Base-by-base conservation (phyloP, 64 coral and sea anemone genomes). In the Dendrophyllia cribrosa region DNA sequence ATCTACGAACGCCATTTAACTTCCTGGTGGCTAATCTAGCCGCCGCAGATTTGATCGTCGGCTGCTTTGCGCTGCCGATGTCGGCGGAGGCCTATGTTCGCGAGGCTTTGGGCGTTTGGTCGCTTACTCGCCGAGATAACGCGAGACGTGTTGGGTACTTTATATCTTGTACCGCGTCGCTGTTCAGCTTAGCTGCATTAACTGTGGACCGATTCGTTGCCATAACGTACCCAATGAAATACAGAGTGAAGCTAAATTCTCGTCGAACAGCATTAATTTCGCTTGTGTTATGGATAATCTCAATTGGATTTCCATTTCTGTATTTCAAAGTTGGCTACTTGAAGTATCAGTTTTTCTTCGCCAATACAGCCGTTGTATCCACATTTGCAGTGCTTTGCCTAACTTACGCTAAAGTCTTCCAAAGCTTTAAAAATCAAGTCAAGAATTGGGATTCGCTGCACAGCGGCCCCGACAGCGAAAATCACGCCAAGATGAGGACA, bases 311-410 rank as follows among this genome's bases (percentile, higher is more conserved):
- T n/a, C 85, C 96, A 15, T 85, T 91, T 51, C 64, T 95, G 6
- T 98, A 98, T 78, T 94, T 98, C 83, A 7, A 86, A 58, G 92
- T 98, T 9, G 96, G 96, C 10, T 98, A 95, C 84, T 63, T 95
- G 16, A 92, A 67, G 19, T 98, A 92, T 45, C 51, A 87, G 5
- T 92, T 98, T 22, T 77, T 98, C 2, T 98, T 98, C 13, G 96
- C 93, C 5, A 98, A 95, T 34, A 98, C 96, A 11, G 89, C 96
- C 19, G 89, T 98, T 14, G 48, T 75, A 25, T 46, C 89, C 7
- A 92, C 96, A 11, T 92, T 98, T 15, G 43, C 83, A 13, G 88
- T 91, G 26, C 14, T 98, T 4, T 46, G 86, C 60, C 87, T 98
- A 34, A 91, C 93, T 43, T 92, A 95, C 34, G 75, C 70, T 7